Conservation (phyloP, 2,797 vertebrate genomes). For the Cryptoprocta ferox region DNA sequence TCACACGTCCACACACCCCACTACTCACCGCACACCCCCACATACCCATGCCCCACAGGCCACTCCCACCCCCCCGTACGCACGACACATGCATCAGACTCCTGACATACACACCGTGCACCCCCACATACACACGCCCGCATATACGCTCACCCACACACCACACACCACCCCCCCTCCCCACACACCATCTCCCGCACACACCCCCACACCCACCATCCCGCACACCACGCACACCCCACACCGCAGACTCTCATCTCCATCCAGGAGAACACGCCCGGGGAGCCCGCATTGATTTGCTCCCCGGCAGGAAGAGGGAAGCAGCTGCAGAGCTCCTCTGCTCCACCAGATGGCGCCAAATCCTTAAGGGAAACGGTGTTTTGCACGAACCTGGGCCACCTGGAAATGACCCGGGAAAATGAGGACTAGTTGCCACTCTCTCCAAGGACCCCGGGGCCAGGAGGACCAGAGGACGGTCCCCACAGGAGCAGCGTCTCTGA, state of each 20-base stretch:
- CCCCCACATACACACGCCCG: not conserved
- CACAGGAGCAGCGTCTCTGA: not conserved
- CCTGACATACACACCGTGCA: not conserved
- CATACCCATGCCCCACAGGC: not conserved
- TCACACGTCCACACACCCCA: not conserved
- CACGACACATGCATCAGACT: not conserved
- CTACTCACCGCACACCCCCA: not conserved
- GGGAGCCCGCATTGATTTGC: fast-evolving
- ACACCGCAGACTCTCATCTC: not conserved
- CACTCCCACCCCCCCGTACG: too few relatives aligned
- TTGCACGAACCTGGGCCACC: fast-evolving
- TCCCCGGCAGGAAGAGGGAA: not conserved
- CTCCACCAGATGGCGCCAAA: slow-evolving; percentile 60
- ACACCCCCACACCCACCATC: not conserved
- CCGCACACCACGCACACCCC: not conserved
- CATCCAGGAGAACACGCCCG: fast-evolving
- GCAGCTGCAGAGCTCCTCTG: fast-evolving
- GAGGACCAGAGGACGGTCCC: not conserved
- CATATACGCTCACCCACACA: too few relatives aligned
- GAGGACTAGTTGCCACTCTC: not conserved
- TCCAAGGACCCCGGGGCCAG: not conserved
- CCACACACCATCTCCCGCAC: not conserved
- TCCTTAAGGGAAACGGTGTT: not conserved
- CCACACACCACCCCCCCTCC: not conserved
- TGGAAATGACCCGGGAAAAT: fast-evolving